A percentile compares a stretch with the other conserved stretches of the same genome.
Conservation (phyloP, 2,888 invertebrate genomes). For the Thereva unica region DNA sequence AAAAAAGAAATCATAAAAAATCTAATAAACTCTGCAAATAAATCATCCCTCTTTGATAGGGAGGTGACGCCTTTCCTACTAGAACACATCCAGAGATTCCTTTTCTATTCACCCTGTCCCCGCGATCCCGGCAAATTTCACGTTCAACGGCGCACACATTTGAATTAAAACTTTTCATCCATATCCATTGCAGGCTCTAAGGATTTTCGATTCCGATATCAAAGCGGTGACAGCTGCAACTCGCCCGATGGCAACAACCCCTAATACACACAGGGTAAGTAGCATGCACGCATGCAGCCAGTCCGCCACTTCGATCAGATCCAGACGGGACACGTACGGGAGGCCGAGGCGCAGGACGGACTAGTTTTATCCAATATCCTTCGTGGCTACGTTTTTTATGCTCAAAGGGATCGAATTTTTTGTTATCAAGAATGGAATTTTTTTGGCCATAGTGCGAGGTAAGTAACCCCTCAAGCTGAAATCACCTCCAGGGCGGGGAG, state of each 20-base stretch:
- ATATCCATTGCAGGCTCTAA: background rate
- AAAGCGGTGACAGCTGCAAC: slow-evolving; percentile 35
- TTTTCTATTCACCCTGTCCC: too few species aligned
- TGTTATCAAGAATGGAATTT: background rate
- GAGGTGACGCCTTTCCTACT: too few species aligned
- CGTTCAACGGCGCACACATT: slow-evolving; percentile 5
- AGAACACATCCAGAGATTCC: too few species aligned
- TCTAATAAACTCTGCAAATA: too few species aligned
- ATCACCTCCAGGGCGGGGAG: slow-evolving; percentile 2
- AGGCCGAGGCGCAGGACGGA: background rate
- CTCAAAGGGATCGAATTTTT: slow-evolving; percentile 10
- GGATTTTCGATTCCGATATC: slow-evolving; percentile 24
- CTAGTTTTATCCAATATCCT: background rate
- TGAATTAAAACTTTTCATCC: slow-evolving; percentile 26
- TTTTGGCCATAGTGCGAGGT: slow-evolving; percentile 13
- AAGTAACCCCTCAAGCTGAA: slow-evolving; percentile 19
- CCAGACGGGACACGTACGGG: background rate
- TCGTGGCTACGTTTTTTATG: background rate
- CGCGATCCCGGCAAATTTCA: background rate
- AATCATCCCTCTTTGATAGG: too few species aligned
- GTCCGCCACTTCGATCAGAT: background rate
- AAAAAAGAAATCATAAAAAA: too few species aligned
- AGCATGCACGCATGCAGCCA: slow-evolving; percentile 4
- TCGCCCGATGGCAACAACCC: slow-evolving; percentile 26
- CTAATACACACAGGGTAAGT: background rate